Base-by-base conservation (phyloP, 2,888 invertebrate genomes). In the Stictocephala bisonia region DNA sequence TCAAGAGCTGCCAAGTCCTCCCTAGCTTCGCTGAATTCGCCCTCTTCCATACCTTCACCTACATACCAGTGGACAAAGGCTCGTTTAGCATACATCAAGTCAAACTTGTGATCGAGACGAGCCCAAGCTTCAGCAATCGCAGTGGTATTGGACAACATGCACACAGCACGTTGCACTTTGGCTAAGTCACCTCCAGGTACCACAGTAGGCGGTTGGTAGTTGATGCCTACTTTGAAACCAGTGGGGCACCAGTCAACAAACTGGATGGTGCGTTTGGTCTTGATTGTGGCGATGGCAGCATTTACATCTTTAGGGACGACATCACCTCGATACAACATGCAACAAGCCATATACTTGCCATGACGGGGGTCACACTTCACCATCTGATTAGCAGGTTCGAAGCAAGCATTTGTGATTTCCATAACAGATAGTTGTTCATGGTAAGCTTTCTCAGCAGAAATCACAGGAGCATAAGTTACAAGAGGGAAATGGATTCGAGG, bases 321-420 rank as follows among this genome's bases (percentile, higher is more conserved):
- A 75, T 90, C 89, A 2, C 89, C 89, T 67, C 89, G 75, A 79
- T 84, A 84, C 60, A 90, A 81, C 79, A 89, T 84, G 79, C 87
- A 87, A 80, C 86, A 86, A 44, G 87, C 87, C 87, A 87, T 76
- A 83, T 87, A 87, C 86, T 96, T 95, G 80, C 95, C 95, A 84
- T 93, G 93, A 80, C 95, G 90, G 0, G 96, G 96, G 84, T 96
- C 96, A 84, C 96, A 97, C 83, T 94, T 94, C 44, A 94, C 94
- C 94, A 97, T 96, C 88, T 97, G 97, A 87, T 96, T 96, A 82
- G 94, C 94, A 35, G 96, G 96, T 85, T 97, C 97, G 87, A 97
- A 97, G 85, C 97, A 97, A 20, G 95, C 93, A 83, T 96, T 95
- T 83, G 97, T 97, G 84, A 97, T 97, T 84, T 97, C 96, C 31